Conservation (phyloP, 2,113 vertebrate genomes). For the Puma concolor region DNA sequence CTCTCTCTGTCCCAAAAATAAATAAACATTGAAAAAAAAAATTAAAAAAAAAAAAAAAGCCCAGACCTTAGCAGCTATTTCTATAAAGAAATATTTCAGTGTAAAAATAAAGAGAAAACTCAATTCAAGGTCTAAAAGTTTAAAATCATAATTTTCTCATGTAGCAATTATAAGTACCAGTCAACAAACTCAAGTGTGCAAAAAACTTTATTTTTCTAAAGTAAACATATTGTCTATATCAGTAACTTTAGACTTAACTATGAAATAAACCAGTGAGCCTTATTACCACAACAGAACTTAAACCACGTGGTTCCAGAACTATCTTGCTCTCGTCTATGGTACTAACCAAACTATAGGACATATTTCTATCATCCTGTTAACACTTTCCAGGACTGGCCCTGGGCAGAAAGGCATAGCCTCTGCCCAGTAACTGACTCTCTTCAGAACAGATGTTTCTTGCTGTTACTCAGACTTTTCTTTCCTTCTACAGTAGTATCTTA, state of each 20-base stretch:
- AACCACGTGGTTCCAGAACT: not conserved
- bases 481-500: not conserved
- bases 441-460: not conserved
- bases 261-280: not conserved
- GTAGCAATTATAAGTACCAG: not conserved
- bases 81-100: not conserved
- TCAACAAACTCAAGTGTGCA: not conserved
- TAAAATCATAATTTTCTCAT: not conserved
- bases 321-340: not conserved
- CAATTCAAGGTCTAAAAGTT: slow-evolving; percentile 29
- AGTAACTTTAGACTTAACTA: not conserved
- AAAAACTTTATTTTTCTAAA: not conserved
- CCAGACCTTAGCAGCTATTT: not conserved
- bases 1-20: no score
- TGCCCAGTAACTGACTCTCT: not conserved
- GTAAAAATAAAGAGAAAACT: not conserved
- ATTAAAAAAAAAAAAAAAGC: not conserved
- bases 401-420: not conserved
- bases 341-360: not conserved
- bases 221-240: not conserved
- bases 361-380: not conserved
- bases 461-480: not conserved
- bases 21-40: no score
- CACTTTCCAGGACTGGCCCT: not conserved
- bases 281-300: not conserved